Conservation (phyloP, 2,113 vertebrate species). For the Pterophyllum scalare region DNA sequence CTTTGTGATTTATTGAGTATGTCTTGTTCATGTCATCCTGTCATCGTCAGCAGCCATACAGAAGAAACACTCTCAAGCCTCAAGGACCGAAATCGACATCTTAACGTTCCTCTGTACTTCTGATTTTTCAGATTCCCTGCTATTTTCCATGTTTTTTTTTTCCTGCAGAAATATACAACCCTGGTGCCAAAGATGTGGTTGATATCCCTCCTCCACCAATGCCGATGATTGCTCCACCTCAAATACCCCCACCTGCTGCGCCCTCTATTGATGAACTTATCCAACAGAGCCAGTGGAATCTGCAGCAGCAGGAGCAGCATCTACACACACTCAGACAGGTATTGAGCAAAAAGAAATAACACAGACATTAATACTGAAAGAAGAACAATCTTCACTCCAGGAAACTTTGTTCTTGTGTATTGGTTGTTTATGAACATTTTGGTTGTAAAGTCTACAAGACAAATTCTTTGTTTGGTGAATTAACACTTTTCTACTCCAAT, state of each 20-base stretch:
- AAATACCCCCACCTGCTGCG: constrained; percentile 72
- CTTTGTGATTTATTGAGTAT: neutral
- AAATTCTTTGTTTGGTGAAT: neutral
- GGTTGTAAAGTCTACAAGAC: neutral
- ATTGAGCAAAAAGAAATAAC: constrained; percentile 5
- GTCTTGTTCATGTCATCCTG: neutral
- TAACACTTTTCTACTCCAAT: neutral
- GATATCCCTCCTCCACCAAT: constrained; percentile 80
- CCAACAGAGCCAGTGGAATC: constrained; percentile 97
- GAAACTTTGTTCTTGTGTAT: neutral
- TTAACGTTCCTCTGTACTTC: neutral
- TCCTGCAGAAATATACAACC: constrained; percentile 88
- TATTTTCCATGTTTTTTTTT: constrained; percentile 17
- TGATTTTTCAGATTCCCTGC: neutral
- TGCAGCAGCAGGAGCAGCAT: constrained; percentile 98
- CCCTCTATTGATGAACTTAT: constrained; percentile 91
- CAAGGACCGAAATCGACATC: neutral
- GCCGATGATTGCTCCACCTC: constrained; percentile 77
- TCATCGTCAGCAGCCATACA: neutral
- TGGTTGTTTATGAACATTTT: neutral
- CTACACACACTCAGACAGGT: constrained; percentile 95
- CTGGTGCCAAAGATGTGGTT: constrained; percentile 84
- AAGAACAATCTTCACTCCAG: neutral
- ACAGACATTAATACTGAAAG: neutral
- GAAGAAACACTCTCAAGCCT: neutral